Conservation (phyloP, 2,888 invertebrate species). For the Idaea biselata region DNA sequence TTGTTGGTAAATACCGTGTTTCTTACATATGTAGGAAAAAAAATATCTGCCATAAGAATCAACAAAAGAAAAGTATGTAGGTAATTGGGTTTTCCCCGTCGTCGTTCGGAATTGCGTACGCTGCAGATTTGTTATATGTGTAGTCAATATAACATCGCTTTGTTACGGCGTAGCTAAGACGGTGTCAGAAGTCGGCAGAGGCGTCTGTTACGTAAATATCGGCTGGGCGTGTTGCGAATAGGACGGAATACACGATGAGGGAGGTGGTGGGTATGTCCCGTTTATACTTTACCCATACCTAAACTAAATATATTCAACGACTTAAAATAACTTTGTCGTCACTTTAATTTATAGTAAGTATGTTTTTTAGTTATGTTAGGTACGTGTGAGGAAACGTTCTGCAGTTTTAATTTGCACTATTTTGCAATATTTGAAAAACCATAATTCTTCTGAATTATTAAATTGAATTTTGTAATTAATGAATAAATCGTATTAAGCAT, state of each 20-base stretch:
- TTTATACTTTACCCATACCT: conserved; percentile 60
- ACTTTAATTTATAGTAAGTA: conserved; percentile 12
- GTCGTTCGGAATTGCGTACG: conserved; percentile 35
- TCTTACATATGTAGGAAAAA: conserved; percentile 17
- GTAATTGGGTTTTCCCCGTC: conserved; percentile 47
- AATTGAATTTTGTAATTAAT: no score
- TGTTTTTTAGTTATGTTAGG: not conserved
- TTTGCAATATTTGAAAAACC: no score
- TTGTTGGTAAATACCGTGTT: conserved; percentile 8
- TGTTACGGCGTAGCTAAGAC: conserved; percentile 53
- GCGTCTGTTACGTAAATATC: conserved; percentile 76
- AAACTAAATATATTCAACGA: conserved; percentile 60
- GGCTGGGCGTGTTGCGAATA: conserved; percentile 74
- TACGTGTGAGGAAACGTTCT: not conserved
- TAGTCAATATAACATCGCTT: conserved; percentile 50
- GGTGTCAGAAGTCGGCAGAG: conserved; percentile 69
- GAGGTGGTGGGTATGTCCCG: conserved; percentile 56
- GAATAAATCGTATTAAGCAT: no score
- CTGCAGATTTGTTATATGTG: conserved; percentile 54
- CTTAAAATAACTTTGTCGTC: conserved; percentile 61
- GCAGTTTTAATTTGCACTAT: not conserved
- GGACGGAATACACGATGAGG: conserved; percentile 76
- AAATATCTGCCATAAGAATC: conserved; percentile 26
- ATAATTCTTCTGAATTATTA: no score
- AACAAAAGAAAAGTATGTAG: conserved; percentile 40